phyloP scores from a whole-genome alignment of 2,113 vertebrate genomes.

The Ciconia boyciana region DNA sequence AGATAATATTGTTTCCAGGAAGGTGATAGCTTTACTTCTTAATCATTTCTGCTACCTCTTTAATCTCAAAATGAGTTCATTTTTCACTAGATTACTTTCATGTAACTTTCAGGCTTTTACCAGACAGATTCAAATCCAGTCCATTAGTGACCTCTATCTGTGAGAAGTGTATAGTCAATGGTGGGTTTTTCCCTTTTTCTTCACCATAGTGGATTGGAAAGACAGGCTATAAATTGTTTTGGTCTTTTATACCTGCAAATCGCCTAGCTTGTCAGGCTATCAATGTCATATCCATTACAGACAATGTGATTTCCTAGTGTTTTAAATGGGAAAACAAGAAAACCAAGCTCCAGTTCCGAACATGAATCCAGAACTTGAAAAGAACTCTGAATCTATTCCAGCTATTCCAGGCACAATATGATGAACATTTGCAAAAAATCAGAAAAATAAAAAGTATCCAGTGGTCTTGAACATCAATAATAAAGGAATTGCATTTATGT shows the following conservation, averaged over 20 bases:
- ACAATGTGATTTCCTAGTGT: not conserved
- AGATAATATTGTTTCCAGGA: constrained; percentile 48
- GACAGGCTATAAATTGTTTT: not conserved
- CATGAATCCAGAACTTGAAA: not conserved
- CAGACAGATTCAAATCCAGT: constrained; percentile 76
- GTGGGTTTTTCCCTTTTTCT: not conserved
- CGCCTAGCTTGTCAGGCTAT: not conserved
- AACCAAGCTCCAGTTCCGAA: not conserved
- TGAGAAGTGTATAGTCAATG: constrained; percentile 67
- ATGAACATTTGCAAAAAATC: constrained; percentile 30
- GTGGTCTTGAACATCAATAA: not conserved
- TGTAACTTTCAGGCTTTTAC: constrained; percentile 70
- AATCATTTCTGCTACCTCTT: constrained; percentile 39
- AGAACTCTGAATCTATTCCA: not conserved
- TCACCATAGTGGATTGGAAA: not conserved
- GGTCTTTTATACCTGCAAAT: constrained; percentile 4
- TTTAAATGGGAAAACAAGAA: constrained; percentile 11
- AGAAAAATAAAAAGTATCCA: not conserved
- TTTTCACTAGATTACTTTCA: constrained; percentile 69
- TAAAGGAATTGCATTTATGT: not conserved
- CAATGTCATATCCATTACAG: not conserved
- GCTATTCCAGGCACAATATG: not conserved
- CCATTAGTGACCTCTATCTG: constrained; percentile 87
- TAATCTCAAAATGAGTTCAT: constrained; percentile 64
- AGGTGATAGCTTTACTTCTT: constrained; percentile 32